Conservation (phyloP, 2,888 invertebrate species). For the Trissolcus brochymenae region DNA sequence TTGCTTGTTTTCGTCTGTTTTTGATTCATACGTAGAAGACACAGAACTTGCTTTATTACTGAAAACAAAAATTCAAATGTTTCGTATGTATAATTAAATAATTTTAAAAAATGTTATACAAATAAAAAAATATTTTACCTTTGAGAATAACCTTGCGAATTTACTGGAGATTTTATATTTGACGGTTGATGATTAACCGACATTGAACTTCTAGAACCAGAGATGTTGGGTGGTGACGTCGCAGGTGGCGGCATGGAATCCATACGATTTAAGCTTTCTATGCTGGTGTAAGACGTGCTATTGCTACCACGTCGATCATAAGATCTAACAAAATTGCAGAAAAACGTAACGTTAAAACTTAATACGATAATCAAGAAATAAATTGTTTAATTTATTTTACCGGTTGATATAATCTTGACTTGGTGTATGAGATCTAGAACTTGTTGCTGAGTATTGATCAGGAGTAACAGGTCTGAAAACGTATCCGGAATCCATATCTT, state of each 20-base stretch:
- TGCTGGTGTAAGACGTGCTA: conserved; percentile 74
- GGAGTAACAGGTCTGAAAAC: conserved; percentile 76
- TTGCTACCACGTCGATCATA: conserved; percentile 74
- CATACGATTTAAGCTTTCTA: conserved; percentile 73
- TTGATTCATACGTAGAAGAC: conserved; percentile 59
- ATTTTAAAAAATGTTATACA: conserved; percentile 16
- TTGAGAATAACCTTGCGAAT: conserved; percentile 63
- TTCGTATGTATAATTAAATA: neutral
- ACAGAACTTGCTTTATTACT: conserved; percentile 60
- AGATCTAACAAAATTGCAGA: conserved; percentile 57
- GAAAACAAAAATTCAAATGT: neutral
- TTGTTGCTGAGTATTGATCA: conserved; percentile 75
- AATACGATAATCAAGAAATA: neutral
- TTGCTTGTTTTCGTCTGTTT: conserved; percentile 62
- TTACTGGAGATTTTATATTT: conserved; percentile 61
- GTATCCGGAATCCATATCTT: conserved; percentile 75
- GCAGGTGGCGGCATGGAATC: conserved; percentile 70
- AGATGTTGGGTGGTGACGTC: conserved; percentile 64
- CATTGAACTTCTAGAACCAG: conserved; percentile 61
- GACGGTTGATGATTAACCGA: conserved; percentile 64
- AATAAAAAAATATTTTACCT: neutral
- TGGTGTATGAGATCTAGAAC: conserved; percentile 75
- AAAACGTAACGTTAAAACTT: neutral
- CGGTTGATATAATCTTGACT: conserved; percentile 71
- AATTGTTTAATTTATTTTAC: conserved; percentile 54